Evolutionary conservation across 1,140 invertebrate genomes (phyloP), one percentile per base, ranked within the genome.

Genomic region (Drosophila nannoptera): DNA sequence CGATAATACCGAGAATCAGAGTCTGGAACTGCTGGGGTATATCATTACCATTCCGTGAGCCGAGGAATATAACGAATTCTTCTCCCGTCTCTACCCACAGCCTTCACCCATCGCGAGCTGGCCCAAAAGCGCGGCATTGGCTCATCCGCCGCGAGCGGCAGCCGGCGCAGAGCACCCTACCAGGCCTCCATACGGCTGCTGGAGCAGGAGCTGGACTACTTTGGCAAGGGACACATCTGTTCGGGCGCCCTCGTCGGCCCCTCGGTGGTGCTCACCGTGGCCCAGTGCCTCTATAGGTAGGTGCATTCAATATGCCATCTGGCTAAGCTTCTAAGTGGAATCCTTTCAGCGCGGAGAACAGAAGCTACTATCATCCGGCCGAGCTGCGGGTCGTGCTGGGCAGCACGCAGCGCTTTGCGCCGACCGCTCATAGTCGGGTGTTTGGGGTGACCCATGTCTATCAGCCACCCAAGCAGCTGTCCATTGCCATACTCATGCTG

Each of bases 201-300:
- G 12, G 53, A 66, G 3, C 16, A 72, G n/a, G 88, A 89, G 40
- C 12, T 60, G 43, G 66, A 77, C 8, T 75, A 75, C 55, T 89
- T 75, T 46, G 88, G 88, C 56, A 83, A 87, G 55, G 88, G 88
- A 0, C 88, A 89, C 54, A 88, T 89, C 7, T 90, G 90, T 14
- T 87, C 89, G 9, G 90, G 90, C 0, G 80, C 82, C 0, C 36
- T 90, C 22, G 89, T 90, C 58, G 89, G 78, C n/a, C 80, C 90
- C 0, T 80, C 86, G 1, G 88, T 87, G 7, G 78, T 91, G 14
- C 67, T 91, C 0, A 91, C 90, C 16, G 91, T 91, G n/a, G 88
- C 88, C 36, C 81, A 91, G 35, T 91, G 91, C 35, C 77, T 92
- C 7, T 76, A 74, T 56, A 80, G 77, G 87, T 89, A 43, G 72